These are phyloP conservation scores for Cisticola juncidis DNA, from an alignment of 2,113 vertebrate species.

Conservation along the genomic window DNA sequence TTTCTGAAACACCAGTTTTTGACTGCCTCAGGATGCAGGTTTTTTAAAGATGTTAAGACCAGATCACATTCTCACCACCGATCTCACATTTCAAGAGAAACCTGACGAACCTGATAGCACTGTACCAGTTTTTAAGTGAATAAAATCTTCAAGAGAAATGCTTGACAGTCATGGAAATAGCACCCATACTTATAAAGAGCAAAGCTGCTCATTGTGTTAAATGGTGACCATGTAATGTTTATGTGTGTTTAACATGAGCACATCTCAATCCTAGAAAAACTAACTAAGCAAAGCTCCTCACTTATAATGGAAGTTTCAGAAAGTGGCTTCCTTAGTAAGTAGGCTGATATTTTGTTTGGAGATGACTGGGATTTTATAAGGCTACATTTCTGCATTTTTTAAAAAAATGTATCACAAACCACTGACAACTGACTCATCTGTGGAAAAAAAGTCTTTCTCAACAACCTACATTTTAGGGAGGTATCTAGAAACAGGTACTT, in stretches of 20 bases:
- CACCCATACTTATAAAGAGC: not conserved
- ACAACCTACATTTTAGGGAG: not conserved
- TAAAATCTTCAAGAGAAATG: not conserved
- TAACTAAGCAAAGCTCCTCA: not conserved
- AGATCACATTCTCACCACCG: not conserved
- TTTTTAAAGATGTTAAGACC: not conserved
- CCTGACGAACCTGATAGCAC: not conserved
- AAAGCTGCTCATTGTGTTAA: not conserved
- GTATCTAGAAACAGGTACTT: not conserved
- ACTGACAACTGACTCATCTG: not conserved
- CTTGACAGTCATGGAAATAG: not conserved
- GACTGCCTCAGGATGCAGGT: not conserved
- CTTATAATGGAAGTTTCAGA: not conserved
- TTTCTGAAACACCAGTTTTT: not conserved
- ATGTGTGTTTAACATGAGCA: not conserved
- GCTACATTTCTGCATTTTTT: not conserved
- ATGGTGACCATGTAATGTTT: not conserved
- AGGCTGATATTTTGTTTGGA: not conserved
- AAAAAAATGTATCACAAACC: not conserved
- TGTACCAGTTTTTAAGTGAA: not conserved
- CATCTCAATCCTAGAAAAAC: not conserved
- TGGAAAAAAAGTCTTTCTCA: not conserved
- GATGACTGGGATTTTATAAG: not conserved
- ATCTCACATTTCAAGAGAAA: not conserved
- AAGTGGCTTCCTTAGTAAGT: not conserved